Evolutionary conservation across 2,113 vertebrate genomes (phyloP).

Genomic region (Sapajus apella): DNA sequence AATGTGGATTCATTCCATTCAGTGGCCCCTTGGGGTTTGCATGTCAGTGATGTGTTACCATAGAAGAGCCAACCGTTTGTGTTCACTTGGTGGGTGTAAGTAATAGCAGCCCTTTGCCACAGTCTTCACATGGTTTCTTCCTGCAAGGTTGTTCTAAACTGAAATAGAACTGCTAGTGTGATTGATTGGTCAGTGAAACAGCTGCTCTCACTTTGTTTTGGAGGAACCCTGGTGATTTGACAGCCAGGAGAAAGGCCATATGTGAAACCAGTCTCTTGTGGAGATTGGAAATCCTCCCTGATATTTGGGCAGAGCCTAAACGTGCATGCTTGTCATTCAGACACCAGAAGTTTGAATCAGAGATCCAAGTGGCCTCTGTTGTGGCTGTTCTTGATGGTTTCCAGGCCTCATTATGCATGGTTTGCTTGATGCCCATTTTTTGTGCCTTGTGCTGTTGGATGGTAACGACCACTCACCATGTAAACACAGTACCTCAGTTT

Average conservation of each 20-base stretch:
- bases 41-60: conserved; percentile 77
- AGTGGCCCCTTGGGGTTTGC: conserved; percentile 78
- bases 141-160: conserved; percentile 63
- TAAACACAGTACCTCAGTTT: conserved; percentile 80
- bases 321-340: not conserved
- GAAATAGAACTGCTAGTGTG: conserved; percentile 65
- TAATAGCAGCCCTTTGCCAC: conserved; percentile 71
- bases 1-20: conserved; percentile 66
- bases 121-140: conserved; percentile 63
- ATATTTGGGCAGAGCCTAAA: not conserved
- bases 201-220: conserved; percentile 37
- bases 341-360: conserved; percentile 60
- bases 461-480: conserved; percentile 70
- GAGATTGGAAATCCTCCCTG: not conserved
- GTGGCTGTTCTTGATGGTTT: conserved; percentile 75
- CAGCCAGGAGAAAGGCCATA: conserved; percentile 47
- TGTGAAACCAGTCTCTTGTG: conserved; percentile 56
- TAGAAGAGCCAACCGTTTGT: conserved; percentile 63
- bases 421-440: conserved; percentile 78
- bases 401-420: conserved; percentile 66
- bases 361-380: conserved; percentile 28
- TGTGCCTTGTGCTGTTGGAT: conserved; percentile 79
- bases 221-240: conserved; percentile 63
- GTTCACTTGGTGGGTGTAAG: conserved; percentile 72
- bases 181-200: conserved; percentile 54